Evolutionary conservation across 2,113 vertebrate genomes (phyloP).

Genomic region (Uria lomvia): DNA sequence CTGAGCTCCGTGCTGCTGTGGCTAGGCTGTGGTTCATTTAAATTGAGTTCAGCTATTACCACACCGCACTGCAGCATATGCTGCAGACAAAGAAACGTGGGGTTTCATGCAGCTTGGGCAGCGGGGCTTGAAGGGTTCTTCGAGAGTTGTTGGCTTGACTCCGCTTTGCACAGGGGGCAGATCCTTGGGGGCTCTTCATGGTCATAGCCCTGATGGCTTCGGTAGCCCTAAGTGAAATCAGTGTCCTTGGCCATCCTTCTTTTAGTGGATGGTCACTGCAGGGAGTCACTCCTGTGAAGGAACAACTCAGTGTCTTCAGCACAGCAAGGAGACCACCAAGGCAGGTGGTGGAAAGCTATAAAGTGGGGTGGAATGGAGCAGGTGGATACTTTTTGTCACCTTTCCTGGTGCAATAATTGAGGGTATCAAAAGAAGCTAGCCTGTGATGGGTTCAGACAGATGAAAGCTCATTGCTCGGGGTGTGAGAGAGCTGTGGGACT

Average conservation of each 20-base stretch:
- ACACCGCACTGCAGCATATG: neutral
- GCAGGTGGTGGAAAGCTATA: neutral
- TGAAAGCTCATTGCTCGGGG: neutral
- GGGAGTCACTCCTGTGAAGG: neutral
- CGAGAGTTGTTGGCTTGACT: neutral
- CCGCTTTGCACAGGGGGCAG: neutral
- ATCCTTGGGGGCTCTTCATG: neutral
- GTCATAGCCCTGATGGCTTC: neutral
- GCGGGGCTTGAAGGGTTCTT: neutral
- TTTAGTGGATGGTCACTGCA: neutral
- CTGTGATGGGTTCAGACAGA: neutral
- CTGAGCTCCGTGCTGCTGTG: constrained; percentile 34
- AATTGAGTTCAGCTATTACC: neutral
- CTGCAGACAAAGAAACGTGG: neutral
- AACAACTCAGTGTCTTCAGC: accelerated
- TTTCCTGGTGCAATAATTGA: neutral
- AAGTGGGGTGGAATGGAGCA: neutral
- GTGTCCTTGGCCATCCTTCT: neutral
- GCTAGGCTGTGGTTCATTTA: constrained; percentile 36
- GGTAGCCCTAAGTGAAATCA: neutral
- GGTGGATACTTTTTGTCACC: neutral
- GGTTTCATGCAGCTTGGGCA: neutral
- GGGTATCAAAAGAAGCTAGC: neutral
- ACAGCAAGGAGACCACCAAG: neutral
- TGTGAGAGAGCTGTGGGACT: neutral